Evolutionary conservation across 2,797 vertebrate genomes (phyloP).

Genomic region (Gouania willdenowi): DNA sequence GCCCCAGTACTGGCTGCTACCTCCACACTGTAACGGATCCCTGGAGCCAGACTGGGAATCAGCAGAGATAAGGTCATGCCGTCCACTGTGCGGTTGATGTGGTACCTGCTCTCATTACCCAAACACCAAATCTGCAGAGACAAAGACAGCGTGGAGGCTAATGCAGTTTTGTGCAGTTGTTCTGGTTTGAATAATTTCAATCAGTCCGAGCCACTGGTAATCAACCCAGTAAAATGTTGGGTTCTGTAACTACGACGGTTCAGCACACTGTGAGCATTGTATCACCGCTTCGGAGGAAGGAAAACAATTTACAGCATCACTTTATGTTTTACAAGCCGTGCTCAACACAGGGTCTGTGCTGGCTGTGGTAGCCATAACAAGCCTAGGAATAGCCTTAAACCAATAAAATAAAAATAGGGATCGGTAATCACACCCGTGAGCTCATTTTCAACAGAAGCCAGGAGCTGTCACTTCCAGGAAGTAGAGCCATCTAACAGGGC

Average conservation of each 20-base stretch:
- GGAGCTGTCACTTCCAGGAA: conserved; percentile 36
- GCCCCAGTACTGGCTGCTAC: conserved; percentile 92
- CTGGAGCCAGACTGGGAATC: conserved; percentile 87
- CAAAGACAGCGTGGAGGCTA: conserved; percentile 11
- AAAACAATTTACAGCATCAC: conserved; percentile 35
- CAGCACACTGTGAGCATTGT: conserved; percentile 14
- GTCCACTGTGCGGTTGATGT: conserved; percentile 93
- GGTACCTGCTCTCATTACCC: conserved; percentile 94
- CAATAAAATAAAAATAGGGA: conserved; percentile 54
- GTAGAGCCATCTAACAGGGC: conserved; percentile 5
- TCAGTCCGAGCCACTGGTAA: conserved; percentile 1
- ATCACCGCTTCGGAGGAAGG: conserved; percentile 37
- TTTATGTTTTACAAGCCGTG: conserved; percentile 25
- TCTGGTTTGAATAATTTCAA: conserved; percentile 17
- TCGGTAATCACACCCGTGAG: conserved; percentile 45
- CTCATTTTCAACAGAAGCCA: conserved; percentile 43
- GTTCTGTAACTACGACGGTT: conserved; percentile 8
- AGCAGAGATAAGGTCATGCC: conserved; percentile 86
- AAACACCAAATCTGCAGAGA: conserved; percentile 90
- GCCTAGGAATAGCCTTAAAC: conserved; percentile 30
- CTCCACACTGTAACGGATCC: conserved; percentile 91
- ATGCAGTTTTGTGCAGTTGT: conserved; percentile 11
- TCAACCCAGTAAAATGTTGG: too few species aligned
- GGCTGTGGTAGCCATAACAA: conserved; percentile 57
- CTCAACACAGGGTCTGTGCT: conserved; percentile 34